Evolutionary conservation across 2,888 invertebrate genomes (phyloP).

Genomic region (Catocala fraxini): DNA sequence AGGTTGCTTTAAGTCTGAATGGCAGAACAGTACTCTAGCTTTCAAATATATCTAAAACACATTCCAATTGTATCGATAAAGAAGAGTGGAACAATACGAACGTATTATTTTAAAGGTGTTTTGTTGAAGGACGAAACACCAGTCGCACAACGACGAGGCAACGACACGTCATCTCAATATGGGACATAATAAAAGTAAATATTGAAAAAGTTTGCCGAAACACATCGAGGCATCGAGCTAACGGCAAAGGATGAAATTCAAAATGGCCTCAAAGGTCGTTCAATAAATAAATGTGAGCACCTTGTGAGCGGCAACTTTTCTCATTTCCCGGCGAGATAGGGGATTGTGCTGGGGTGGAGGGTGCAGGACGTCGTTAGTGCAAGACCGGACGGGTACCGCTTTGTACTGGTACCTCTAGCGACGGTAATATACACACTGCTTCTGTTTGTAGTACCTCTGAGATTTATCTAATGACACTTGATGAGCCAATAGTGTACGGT

Average conservation of each 20-base stretch:
- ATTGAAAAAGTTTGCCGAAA: slow-evolving; percentile 35
- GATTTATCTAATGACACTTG: too few relatives aligned
- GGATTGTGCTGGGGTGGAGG: background rate
- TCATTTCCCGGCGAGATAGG: slow-evolving; percentile 26
- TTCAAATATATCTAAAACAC: too few relatives aligned
- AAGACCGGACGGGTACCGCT: slow-evolving; percentile 5
- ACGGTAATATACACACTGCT: background rate
- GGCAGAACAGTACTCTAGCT: too few relatives aligned
- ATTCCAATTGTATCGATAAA: too few relatives aligned
- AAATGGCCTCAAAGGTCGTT: slow-evolving; percentile 44
- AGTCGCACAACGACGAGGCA: slow-evolving; percentile 1
- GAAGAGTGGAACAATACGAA: too few relatives aligned
- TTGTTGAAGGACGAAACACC: background rate
- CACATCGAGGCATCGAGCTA: slow-evolving; percentile 23
- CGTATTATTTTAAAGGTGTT: too few relatives aligned
- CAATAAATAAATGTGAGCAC: slow-evolving; percentile 50
- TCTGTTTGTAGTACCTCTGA: too few relatives aligned
- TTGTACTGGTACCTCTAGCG: background rate
- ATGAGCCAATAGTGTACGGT: too few relatives aligned
- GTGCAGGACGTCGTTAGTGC: slow-evolving; percentile 12
- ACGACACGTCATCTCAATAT: slow-evolving; percentile 8
- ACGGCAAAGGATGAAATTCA: slow-evolving; percentile 34
- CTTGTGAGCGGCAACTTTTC: slow-evolving; percentile 52
- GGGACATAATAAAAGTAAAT: slow-evolving; percentile 26
- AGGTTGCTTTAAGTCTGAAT: too few relatives aligned